Conservation (phyloP, 2,797 vertebrate species). For the Aratinga solstitialis region DNA sequence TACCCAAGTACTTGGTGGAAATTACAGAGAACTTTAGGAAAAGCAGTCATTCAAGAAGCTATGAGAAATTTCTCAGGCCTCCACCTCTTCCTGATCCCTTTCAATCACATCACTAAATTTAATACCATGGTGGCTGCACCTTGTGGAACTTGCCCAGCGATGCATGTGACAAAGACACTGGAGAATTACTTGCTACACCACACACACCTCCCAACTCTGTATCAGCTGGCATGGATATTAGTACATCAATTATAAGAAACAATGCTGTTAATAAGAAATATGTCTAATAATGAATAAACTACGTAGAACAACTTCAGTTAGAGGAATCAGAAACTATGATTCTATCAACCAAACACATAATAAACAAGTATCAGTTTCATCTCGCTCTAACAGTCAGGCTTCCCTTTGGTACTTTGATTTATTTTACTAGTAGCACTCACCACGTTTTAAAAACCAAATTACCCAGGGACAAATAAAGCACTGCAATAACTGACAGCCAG, state of each 20-base stretch:
- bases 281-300: not conserved
- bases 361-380: not conserved
- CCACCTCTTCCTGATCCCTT: not conserved
- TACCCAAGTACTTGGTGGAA: not conserved
- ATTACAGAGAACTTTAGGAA: not conserved
- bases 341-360: not conserved
- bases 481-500: not conserved
- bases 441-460: not conserved
- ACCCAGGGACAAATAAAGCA: not conserved
- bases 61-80: not conserved
- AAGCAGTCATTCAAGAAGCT: not conserved
- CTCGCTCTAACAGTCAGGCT: not conserved
- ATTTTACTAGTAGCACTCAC: not conserved
- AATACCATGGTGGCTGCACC: not conserved
- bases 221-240: accelerated
- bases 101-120: not conserved
- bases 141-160: not conserved
- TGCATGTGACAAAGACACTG: not conserved
- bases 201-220: not conserved
- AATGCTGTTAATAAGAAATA: accelerated
- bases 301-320: accelerated
- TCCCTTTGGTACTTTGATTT: not conserved
- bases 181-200: not conserved
- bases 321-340: not conserved
- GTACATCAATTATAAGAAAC: not conserved